Base-by-base conservation (phyloP, 2,113 vertebrate species). In the Otolemur garnettii region DNA sequence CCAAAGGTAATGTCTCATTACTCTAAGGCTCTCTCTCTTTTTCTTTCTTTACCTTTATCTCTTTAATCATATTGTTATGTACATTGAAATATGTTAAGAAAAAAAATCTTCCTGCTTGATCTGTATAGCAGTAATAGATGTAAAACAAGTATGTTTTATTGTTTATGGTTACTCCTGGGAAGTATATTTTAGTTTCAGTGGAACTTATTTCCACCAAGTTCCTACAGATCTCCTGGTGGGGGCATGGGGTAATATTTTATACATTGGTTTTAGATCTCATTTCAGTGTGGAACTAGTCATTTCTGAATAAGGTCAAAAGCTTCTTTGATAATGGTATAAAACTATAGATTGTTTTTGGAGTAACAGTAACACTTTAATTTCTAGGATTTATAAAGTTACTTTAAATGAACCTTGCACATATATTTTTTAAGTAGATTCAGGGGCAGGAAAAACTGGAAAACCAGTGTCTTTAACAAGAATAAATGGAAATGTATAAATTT, bases 1-100 rank as follows among this genome's bases (percentile, higher is more conserved):
- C 99, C 99, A 99, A 99, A 99, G 99, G 99, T 99, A 99, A 99
- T 99, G 99, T 99, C 98, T 99, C 98, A 98, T 98, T 98, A 98
- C 98, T 99, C 99, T 99, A 99, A 99, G 99, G 99, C 99, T 99
- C 99, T 99, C 99, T 99, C 98, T 98, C 98, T 98, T 94, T 97
- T 96, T 97, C 96, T 97, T 75, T 96, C 97, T 98, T 95, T 98
- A 96, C 97, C 97, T 97, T 96, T 98, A 96, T 98, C 95, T 98
- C 97, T 98, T 97, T 99, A 98, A 97, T 98, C 98, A 97, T 98
- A 55, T 98, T 98, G 97, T 98, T 98, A 98, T 98, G 91, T 99
- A 97, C 97, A 96, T 98, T 99, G 97, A 98, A 98, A 93, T 95
- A 74, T 97, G 95, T 95, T 97, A 97, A 96, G 84, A 82, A 90